These are phyloP conservation scores for Stictonetta naevosa DNA, from an alignment of 2,113 vertebrate genomes.

Conservation along the genomic window DNA sequence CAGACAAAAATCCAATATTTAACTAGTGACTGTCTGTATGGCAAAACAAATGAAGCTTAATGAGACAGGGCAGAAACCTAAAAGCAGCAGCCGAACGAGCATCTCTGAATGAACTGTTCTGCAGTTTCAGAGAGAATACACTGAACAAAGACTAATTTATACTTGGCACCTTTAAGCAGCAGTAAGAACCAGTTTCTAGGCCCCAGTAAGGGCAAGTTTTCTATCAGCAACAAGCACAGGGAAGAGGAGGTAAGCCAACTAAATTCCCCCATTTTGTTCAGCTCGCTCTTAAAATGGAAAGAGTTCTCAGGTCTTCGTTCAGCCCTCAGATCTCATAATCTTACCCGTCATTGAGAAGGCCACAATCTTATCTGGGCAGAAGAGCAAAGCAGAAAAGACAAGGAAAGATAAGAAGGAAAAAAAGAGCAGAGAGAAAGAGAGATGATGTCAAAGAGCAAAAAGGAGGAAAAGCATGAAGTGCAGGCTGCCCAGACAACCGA, in stretches of 20 bases:
- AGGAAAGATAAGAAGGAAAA: background rate
- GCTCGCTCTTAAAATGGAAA: background rate
- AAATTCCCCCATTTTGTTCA: background rate
- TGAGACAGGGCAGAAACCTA: background rate
- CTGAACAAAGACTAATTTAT: background rate
- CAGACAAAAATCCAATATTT: conserved; percentile 24
- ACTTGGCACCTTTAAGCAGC: background rate
- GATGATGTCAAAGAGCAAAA: background rate
- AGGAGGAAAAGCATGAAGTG: conserved; percentile 5
- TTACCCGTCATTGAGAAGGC: conserved; percentile 73
- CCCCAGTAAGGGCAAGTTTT: background rate
- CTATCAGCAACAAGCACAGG: background rate
- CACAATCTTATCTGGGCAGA: conserved; percentile 67
- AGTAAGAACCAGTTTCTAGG: background rate
- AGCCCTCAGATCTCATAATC: conserved; percentile 82
- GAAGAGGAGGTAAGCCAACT: background rate
- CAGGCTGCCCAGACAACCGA: conserved; percentile 54
- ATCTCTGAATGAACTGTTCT: background rate
- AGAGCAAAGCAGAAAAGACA: conserved; percentile 47
- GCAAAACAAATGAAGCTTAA: background rate
- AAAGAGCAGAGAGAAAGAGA: background rate
- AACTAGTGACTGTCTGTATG: background rate
- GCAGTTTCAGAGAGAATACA: background rate
- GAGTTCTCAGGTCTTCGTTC: background rate
- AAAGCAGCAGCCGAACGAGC: background rate